A percentile compares a stretch with the other conserved stretches of the same genome.
Evolutionary conservation across 2,113 vertebrate genomes (phyloP).

Genomic region (Pardalotus punctatus): DNA sequence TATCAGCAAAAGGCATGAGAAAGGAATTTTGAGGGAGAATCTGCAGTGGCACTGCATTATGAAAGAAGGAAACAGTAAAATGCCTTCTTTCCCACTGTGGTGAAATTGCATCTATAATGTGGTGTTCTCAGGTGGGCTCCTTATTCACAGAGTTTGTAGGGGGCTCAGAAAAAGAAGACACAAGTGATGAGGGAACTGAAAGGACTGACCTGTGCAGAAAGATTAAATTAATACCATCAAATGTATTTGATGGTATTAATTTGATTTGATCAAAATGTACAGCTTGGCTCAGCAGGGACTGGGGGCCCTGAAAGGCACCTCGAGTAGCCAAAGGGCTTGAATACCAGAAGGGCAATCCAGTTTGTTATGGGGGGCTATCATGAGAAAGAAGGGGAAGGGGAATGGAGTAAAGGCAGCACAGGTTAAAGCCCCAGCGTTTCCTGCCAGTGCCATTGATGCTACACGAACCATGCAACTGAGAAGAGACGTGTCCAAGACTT

Average conservation of each 20-base stretch:
- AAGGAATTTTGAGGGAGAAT: background rate
- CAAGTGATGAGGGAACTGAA: background rate
- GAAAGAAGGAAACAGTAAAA: background rate
- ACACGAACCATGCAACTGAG: background rate
- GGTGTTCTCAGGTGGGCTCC: background rate
- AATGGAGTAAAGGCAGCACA: background rate
- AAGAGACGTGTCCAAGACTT: background rate
- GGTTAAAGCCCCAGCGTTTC: background rate
- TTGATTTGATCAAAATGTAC: no score
- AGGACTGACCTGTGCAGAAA: background rate
- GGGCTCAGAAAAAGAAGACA: background rate
- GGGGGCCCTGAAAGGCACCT: background rate
- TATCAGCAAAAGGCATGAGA: background rate
- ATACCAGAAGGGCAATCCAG: background rate
- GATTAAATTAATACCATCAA: background rate
- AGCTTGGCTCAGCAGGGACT: background rate
- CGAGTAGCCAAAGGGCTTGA: background rate
- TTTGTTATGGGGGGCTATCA: background rate
- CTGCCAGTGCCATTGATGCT: background rate
- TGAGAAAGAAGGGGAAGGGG: background rate
- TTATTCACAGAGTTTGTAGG: background rate
- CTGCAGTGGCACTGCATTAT: background rate
- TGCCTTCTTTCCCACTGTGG: background rate
- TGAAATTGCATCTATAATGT: background rate
- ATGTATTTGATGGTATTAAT: no score